phyloP scores from a whole-genome alignment of 37 sponge, comb jelly and placozoan genomes.

The Mnemiopsis leidyi region DNA sequence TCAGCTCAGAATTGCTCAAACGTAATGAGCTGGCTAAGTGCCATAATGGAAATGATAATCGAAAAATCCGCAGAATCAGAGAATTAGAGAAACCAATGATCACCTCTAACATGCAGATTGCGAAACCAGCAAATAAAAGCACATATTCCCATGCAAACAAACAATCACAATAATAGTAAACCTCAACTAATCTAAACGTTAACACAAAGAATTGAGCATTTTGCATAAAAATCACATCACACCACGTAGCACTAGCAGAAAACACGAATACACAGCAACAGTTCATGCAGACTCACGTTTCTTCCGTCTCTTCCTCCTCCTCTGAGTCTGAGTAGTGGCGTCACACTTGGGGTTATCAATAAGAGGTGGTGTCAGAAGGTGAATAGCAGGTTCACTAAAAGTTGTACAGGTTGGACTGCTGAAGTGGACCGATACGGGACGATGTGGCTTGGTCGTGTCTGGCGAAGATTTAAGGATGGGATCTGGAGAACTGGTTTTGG shows the following conservation, averaged over 20 bases:
- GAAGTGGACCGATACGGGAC: background rate
- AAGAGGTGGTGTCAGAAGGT: background rate
- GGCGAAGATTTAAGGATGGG: background rate
- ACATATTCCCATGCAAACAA: no score
- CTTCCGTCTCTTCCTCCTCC: slow-evolving; percentile 12
- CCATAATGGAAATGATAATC: no score
- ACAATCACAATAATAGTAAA: no score
- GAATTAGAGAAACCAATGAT: no score
- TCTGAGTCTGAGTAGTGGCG: background rate
- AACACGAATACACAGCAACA: background rate
- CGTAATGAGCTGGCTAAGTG: no score
- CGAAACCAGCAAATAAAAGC: no score
- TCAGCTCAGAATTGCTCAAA: no score
- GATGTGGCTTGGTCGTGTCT: background rate
- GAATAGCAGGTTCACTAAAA: background rate
- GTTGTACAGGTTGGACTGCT: background rate
- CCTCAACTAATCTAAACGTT: no score
- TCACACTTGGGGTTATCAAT: background rate
- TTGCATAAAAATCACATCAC: background rate
- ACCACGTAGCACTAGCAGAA: background rate
- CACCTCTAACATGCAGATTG: no score
- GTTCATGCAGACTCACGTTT: slow-evolving; percentile 30
- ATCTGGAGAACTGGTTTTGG: background rate
- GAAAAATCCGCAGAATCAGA: no score
- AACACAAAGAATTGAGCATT: no score